Base-by-base conservation (phyloP, 2,113 vertebrate genomes). In the Herpailurus yagouaroundi region DNA sequence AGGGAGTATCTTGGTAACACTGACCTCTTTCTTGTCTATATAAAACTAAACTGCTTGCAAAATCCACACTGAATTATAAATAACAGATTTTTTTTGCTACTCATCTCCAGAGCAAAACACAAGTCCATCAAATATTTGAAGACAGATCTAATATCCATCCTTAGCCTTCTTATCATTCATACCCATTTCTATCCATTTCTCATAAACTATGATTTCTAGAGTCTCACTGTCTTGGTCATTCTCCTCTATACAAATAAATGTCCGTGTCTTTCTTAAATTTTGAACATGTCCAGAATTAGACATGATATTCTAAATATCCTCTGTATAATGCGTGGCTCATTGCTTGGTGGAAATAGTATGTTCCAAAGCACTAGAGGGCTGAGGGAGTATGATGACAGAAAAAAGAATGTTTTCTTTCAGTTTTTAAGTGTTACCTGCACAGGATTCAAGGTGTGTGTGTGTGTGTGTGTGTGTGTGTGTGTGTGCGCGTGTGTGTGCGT, bases 11-110 rank as follows among this genome's bases (percentile, higher is more conserved):
- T 93, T 96, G 52, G 63, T 73, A 88, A 68, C 80, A 93, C 8
- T 87, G 21, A 89, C 9, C 80, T 4, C 14, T 91, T 93, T 93
- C 18, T 97, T 52, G 52, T 76, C 71, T 91, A 74, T 48, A 68
- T 60, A 38, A 76, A 95, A 97, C 74, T 92, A 93, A 95, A 84
- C 85, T 50, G 92, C 52, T 85, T 85, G 21, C 5, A 96, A 76
- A 85, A 18, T 64, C 31, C 36, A 91, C 10, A 68, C 4, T 91
- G 69, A 48, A 94, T 91, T 91, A 36, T 71, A 68, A 91, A 69
- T 64, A 97, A 91, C 6, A 91, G 36, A 74, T 68, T 77, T 33
- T 73, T 36, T 90, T 80, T 95, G 12, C 50, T 9, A 92, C 5
- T 25, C 50, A 89, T 91, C 41, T 96, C 48, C 68, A 73, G 27